These are phyloP conservation scores for Empis livida DNA, from an alignment of 2,888 invertebrate genomes.

Conservation along the genomic window DNA sequence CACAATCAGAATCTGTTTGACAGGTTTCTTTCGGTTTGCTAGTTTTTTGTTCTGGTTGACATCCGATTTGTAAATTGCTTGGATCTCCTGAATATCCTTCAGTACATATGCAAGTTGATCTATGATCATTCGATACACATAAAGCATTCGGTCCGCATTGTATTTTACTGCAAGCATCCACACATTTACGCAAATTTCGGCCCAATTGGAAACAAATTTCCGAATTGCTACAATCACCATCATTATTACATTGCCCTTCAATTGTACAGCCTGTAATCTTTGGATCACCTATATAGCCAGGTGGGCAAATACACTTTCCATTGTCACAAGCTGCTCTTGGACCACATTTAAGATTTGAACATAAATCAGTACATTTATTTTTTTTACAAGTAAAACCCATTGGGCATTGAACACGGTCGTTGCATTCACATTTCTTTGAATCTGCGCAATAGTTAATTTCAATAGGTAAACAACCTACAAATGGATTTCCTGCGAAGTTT, in stretches of 20 bases:
- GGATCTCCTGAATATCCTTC: conserved; percentile 75
- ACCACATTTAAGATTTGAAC: conserved; percentile 63
- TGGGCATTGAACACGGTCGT: conserved; percentile 58
- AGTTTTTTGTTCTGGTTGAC: conserved; percentile 53
- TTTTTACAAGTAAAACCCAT: conserved; percentile 60
- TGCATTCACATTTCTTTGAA: conserved; percentile 56
- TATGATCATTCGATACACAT: conserved; percentile 71
- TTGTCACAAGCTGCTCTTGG: conserved; percentile 69
- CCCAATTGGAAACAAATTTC: conserved; percentile 82
- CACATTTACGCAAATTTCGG: conserved; percentile 65
- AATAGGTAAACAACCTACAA: conserved; percentile 62
- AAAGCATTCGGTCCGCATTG: conserved; percentile 85
- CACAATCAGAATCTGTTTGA: conserved; percentile 56
- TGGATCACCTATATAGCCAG: conserved; percentile 65
- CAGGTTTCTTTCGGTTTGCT: conserved; percentile 42
- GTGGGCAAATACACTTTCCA: conserved; percentile 67
- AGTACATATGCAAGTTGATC: conserved; percentile 74
- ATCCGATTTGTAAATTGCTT: conserved; percentile 63
- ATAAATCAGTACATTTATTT: conserved; percentile 63
- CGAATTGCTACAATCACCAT: conserved; percentile 66
- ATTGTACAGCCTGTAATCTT: conserved; percentile 54
- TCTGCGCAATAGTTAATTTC: conserved; percentile 57
- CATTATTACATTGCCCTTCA: conserved; percentile 64
- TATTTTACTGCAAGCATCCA: conserved; percentile 74
- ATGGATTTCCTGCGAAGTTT: conserved; percentile 76